Base-by-base conservation (phyloP, 1,140 invertebrate species). In the Drosophila erecta region DNA sequence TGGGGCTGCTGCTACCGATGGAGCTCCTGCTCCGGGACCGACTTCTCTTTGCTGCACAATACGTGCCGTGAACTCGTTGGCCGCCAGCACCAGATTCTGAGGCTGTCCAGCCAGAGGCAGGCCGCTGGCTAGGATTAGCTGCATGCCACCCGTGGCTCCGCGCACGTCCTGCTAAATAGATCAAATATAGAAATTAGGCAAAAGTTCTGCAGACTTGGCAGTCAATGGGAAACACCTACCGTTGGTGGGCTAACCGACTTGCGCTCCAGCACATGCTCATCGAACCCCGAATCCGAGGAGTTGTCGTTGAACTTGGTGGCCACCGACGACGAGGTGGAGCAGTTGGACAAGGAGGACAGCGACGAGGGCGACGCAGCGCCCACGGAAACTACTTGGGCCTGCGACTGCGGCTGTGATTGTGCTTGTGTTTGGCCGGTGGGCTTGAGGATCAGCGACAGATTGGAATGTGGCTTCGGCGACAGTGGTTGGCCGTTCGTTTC, bases 271-370 rank as follows among this genome's bases (percentile, higher is more conserved):
- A 91, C 93, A 76, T 94, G 94, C 76, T 95, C 95, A 77, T 95
- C 95, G 72, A 95, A 95, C 3, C 94, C 94, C 0, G 95, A 95
- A 85, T 95, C 95, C 3, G 94, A 95, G 2, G 94, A 95, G 46
- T 94, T 94, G 76, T 95, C 95, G 79, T 94, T 95, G 83, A 94
- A 94, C 40, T 92, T 92, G 58, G 79, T 91, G 54, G 84, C 85
- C 47, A 80, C 74, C 61, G 85, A 80, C 6, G 86, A 81, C 1
- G 76, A 85, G 72, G 87, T 67, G 14, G 85, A 90, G 61, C 84
- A 89, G 47, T 89, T 89, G 14, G 90, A 91, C 14, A 79, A 86
- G 8, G 76, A 81, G 6, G 84, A 87, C 20, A 85, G 46, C 7
- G 85, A 81, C 10, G 90, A 86, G 17, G 90, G 86, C 15, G 85